Percentiles rank a stretch among this genome's conserved stretches.
Evolutionary conservation across 2,113 vertebrate genomes (phyloP).

Genomic region (Saccopteryx leptura): DNA sequence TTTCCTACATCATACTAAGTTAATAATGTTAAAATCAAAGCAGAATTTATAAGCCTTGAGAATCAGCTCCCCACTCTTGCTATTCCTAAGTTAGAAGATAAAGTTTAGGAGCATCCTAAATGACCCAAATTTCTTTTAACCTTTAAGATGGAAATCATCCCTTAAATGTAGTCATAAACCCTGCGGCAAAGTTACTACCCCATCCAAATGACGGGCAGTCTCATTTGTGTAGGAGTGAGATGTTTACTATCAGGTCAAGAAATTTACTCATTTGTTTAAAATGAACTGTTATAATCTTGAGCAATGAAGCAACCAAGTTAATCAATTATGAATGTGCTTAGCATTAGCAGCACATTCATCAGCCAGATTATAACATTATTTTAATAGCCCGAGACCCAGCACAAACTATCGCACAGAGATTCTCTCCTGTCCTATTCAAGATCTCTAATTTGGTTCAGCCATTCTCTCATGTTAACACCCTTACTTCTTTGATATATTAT

Average conservation of each 20-base stretch:
- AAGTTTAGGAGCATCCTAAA: conserved; percentile 59
- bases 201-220: not conserved
- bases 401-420: conserved; percentile 64
- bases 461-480: conserved; percentile 10
- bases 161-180: conserved; percentile 60
- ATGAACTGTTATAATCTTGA: conserved; percentile 47
- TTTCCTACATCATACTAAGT: not conserved
- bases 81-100: conserved; percentile 12
- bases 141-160: conserved; percentile 69
- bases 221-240: conserved; percentile 42
- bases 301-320: conserved; percentile 65
- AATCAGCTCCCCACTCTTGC: conserved; percentile 14
- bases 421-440: conserved; percentile 23
- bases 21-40: conserved; percentile 33
- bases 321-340: conserved; percentile 76
- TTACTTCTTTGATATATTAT: conserved; percentile 48
- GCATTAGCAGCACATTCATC: conserved; percentile 67
- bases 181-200: conserved; percentile 32
- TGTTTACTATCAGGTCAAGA: conserved; percentile 67
- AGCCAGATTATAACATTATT: conserved; percentile 64
- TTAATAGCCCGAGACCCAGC: conserved; percentile 62
- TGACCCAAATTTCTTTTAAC: conserved; percentile 72
- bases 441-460: conserved; percentile 44
- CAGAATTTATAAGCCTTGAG: conserved; percentile 51
- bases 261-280: conserved; percentile 75